phyloP scores from a whole-genome alignment of 2,113 vertebrate species.

The Sander vitreus region DNA sequence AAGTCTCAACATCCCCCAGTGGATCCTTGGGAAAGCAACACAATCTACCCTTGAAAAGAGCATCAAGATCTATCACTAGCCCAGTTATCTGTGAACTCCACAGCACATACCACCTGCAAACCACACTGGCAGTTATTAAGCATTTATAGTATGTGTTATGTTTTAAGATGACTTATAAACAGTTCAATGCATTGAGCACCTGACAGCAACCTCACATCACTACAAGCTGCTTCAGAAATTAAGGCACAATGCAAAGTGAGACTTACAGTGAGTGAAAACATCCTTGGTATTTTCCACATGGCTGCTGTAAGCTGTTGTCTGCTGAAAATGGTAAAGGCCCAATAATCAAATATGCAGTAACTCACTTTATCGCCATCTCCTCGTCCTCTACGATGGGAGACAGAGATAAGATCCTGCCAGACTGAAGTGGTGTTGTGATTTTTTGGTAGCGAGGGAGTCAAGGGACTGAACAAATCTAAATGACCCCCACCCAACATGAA shows the following conservation, averaged over 20 bases:
- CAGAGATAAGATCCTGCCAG: constrained; percentile 71
- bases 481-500: constrained; percentile 63
- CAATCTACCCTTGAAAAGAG: constrained; percentile 95
- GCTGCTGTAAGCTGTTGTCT: constrained; percentile 66
- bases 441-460: constrained; percentile 73
- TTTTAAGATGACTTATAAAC: background rate
- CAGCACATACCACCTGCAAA: constrained; percentile 6
- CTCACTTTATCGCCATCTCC: constrained; percentile 88
- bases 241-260: constrained; percentile 40
- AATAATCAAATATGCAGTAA: constrained; percentile 76
- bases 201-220: constrained; percentile 15
- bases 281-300: constrained; percentile 78
- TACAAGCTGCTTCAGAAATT: constrained; percentile 12
- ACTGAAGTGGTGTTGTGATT: constrained; percentile 76
- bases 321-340: constrained; percentile 70
- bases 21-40: constrained; percentile 93
- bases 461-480: constrained; percentile 79
- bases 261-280: constrained; percentile 76
- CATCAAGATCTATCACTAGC: constrained; percentile 86
- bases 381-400: constrained; percentile 70
- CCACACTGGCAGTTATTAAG: background rate
- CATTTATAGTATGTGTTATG: background rate
- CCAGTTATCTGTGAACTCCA: constrained; percentile 46
- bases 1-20: constrained; percentile 83
- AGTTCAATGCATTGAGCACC: constrained; percentile 10